Base-by-base conservation (phyloP, 2,797 vertebrate species). In the Crenuchus spilurus region DNA sequence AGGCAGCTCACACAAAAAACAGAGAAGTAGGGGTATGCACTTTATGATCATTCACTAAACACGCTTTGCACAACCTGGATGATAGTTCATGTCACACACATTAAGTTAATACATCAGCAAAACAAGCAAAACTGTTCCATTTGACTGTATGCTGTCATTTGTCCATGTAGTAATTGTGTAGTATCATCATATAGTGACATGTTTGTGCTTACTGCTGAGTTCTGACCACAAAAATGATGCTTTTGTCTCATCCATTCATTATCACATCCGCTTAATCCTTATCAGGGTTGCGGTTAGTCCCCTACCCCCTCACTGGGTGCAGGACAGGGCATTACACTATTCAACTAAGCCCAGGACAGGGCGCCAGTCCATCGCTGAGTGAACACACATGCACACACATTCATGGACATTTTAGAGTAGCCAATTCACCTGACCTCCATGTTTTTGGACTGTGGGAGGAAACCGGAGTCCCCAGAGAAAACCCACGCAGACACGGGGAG, bases 141-240 rank as follows among this genome's bases (percentile, higher is more conserved):
- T 61, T 66, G 52, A 28, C 67, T 77, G 63, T 73, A 61, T 22
- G 52, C 62, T 11, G 46, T 26, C n/a, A n/a, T 46, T 48, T 52
- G 35, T 62, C 33, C 14, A 42, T 44, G 46, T 41, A 72, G 49
- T 44, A 73, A 41, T 55, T 78, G 39, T 42, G 52, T 65, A 58
- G 48, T 71, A 65, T 26, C 26, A 41, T 28, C 49, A 55, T 71
- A 41, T 37, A 4, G 4, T 10, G 10, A 37, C 61, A 71, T 71
- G 62, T 63, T 46, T 76, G 67, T 71, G 52, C 57, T 41, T 66
- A 37, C 58, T 71, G n/a, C 41, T 76, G 31, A 65, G 30, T 69
- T 60, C n/a, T n/a, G 65, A 64, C 49, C 42, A 28, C 44, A 24
- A 55, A 48, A 33, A 76, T 63, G 61, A 69, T 51, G 31, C 31